A percentile compares a stretch with the other conserved stretches of the same genome.
These are phyloP conservation scores for Passer montanus DNA, from an alignment of 2,113 vertebrate species.

Conservation along the genomic window DNA sequence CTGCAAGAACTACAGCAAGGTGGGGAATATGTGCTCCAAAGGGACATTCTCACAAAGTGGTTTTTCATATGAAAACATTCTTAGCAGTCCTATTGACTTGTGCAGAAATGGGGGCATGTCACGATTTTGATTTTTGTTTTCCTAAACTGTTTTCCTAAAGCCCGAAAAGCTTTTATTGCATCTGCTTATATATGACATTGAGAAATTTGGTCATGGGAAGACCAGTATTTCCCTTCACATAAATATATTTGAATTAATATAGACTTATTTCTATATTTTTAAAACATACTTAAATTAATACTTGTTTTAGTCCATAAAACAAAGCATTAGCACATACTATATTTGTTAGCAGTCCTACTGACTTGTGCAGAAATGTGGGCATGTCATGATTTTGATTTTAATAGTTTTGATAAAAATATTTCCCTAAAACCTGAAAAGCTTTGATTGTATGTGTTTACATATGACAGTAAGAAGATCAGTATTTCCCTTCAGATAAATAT, in stretches of 20 bases:
- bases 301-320: not conserved
- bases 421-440: not conserved
- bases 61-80: not conserved
- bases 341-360: not conserved
- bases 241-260: not conserved
- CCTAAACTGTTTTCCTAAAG: not conserved
- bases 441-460: not conserved
- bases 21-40: not conserved
- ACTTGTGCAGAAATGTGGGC: not conserved
- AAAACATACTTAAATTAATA: not conserved
- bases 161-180: not conserved
- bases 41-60: not conserved
- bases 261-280: not conserved
- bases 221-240: not conserved
- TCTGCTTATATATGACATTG: not conserved
- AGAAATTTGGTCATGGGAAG: too few relatives aligned
- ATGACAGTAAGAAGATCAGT: not conserved
- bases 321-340: not conserved
- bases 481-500: not conserved
- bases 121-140: not conserved
- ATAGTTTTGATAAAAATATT: not conserved
- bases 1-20: fast-evolving
- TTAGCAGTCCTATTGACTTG: not conserved
- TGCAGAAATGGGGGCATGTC: not conserved
- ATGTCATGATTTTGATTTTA: not conserved